Conservation (phyloP, 35 echinoderm and acorn worm genomes). For the Nesometra sesokonis region DNA sequence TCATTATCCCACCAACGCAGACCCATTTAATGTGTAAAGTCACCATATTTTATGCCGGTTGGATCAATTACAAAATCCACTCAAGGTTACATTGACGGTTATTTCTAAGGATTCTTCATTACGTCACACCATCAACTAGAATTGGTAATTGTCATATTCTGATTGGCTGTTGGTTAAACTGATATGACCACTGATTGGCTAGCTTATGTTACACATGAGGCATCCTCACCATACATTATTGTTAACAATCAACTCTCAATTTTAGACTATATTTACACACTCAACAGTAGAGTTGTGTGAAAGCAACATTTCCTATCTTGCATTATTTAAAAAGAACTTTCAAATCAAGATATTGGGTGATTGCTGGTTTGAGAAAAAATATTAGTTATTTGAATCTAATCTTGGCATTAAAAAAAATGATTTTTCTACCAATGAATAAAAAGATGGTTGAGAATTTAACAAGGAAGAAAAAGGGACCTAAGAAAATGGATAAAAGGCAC, state of each 20-base stretch:
- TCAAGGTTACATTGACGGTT: no score
- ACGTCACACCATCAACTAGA: not conserved
- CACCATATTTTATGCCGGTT: no score
- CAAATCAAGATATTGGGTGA: no score
- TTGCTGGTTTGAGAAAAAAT: no score
- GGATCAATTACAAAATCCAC: no score
- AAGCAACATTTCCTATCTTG: no score
- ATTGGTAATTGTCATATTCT: not conserved
- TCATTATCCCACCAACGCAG: no score
- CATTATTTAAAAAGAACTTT: no score
- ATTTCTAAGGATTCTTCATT: not conserved
- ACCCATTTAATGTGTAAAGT: no score
- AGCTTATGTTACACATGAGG: not conserved
- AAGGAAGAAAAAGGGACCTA: not conserved
- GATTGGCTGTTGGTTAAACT: not conserved
- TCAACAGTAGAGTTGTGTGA: no score
- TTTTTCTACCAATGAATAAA: not conserved
- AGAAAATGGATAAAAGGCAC: not conserved
- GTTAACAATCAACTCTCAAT: not conserved
- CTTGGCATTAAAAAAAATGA: not conserved
- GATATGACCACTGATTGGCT: not conserved
- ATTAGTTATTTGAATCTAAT: no score
- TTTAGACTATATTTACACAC: no score
- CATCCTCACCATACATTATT: not conserved
- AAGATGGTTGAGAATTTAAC: not conserved